phyloP scores from a whole-genome alignment of 2,113 vertebrate species.

The Mohoua ochrocephala region DNA sequence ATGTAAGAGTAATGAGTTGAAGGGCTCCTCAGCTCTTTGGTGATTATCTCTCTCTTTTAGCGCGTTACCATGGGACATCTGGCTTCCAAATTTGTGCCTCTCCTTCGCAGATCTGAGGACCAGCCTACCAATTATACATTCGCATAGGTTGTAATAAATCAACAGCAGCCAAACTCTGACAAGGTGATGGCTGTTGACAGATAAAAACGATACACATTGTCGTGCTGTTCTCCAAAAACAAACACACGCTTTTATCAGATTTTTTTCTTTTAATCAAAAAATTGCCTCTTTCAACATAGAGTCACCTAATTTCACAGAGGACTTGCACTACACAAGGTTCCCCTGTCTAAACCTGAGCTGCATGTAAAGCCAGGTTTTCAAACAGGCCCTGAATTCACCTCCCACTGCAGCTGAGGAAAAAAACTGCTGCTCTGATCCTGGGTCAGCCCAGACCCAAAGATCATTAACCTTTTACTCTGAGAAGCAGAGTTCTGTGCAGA shows the following conservation, averaged over 20 bases:
- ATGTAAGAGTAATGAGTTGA: conserved; percentile 47
- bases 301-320: conserved; percentile 65
- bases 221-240: conserved; percentile 64
- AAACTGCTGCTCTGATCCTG: not conserved
- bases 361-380: conserved; percentile 38
- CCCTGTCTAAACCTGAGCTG: conserved; percentile 51
- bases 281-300: conserved; percentile 56
- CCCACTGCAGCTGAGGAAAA: not conserved
- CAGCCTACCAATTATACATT: conserved; percentile 69
- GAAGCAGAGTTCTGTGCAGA: not conserved
- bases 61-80: conserved; percentile 37
- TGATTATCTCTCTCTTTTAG: conserved; percentile 62
- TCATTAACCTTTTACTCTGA: not conserved
- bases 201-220: conserved; percentile 59
- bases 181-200: conserved; percentile 72
- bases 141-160: conserved; percentile 71
- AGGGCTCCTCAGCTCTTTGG: conserved; percentile 28
- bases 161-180: conserved; percentile 66
- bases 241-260: conserved; percentile 69
- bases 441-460: not conserved
- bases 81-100: conserved; percentile 61
- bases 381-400: not conserved
- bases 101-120: conserved; percentile 42
- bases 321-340: conserved; percentile 25
- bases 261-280: conserved; percentile 70